Conservation (phyloP, 2,888 invertebrate genomes). For the Polietes domitor region DNA sequence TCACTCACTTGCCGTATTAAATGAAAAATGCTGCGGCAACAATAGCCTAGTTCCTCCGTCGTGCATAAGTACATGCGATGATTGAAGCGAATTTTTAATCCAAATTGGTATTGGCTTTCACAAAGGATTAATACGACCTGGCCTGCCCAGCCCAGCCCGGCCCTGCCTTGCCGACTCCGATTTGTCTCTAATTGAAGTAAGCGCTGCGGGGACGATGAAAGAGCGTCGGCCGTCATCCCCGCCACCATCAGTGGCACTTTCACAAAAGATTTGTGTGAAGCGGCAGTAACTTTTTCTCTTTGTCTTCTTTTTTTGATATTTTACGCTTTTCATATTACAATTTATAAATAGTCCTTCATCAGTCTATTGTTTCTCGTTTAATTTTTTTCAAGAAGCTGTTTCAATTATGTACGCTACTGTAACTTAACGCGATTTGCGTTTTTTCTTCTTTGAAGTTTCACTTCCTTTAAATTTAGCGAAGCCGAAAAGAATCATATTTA, state of each 20-base stretch:
- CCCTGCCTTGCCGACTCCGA: constrained; percentile 40
- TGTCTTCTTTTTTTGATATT: constrained; percentile 49
- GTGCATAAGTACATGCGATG: no score
- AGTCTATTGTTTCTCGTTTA: not conserved
- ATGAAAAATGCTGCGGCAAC: constrained; percentile 40
- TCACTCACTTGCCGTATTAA: constrained; percentile 62
- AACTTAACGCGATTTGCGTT: constrained; percentile 46
- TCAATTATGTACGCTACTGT: constrained; percentile 59
- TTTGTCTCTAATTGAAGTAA: constrained; percentile 28
- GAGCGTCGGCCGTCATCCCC: constrained; percentile 63
- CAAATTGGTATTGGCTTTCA: constrained; percentile 73
- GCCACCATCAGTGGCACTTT: constrained; percentile 71
- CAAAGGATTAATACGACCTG: no score
- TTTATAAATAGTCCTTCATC: constrained; percentile 48
- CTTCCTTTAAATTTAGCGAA: no score
- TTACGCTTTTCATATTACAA: constrained; percentile 66
- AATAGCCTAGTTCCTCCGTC: constrained; percentile 14
- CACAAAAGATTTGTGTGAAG: constrained; percentile 77
- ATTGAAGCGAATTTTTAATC: constrained; percentile 78
- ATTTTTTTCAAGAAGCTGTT: not conserved
- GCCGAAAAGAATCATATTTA: no score
- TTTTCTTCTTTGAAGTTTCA: not conserved
- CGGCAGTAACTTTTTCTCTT: constrained; percentile 67
- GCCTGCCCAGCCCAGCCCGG: no score
- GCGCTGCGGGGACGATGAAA: constrained; percentile 12